phyloP scores from a whole-genome alignment of 2,888 invertebrate genomes.

The Drosophila borealis region DNA sequence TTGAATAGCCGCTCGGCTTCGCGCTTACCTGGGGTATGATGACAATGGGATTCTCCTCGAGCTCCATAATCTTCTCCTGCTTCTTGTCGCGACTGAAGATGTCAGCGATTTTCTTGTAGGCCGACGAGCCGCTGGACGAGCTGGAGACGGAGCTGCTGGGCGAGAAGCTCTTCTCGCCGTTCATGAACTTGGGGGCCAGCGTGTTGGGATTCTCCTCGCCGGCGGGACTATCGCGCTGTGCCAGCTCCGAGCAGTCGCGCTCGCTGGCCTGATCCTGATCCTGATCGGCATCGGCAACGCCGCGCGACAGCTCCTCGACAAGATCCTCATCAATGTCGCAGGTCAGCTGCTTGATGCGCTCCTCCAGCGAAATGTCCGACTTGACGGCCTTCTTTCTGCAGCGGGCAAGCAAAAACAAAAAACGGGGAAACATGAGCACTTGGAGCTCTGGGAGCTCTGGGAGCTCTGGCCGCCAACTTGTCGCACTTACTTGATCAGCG shows the following conservation, averaged over 20 bases:
- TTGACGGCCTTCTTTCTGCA: conserved; percentile 84
- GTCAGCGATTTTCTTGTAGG: conserved; percentile 87
- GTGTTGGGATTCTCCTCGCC: conserved; percentile 87
- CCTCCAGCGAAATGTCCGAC: conserved; percentile 91
- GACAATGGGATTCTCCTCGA: conserved; percentile 85
- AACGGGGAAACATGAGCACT: background rate
- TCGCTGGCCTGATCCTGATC: conserved; percentile 57
- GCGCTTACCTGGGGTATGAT: conserved; percentile 84
- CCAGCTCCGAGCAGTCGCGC: conserved; percentile 82
- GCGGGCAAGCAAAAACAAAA: background rate
- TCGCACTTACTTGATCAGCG: conserved; percentile 89
- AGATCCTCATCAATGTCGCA: conserved; percentile 92
- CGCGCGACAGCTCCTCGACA: conserved; percentile 62
- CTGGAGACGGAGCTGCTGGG: conserved; percentile 87
- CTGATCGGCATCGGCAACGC: conserved; percentile 54
- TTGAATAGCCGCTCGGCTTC: too few species aligned
- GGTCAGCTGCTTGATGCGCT: conserved; percentile 93
- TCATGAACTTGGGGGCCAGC: conserved; percentile 78
- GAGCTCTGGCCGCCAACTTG: background rate
- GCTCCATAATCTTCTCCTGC: conserved; percentile 85
- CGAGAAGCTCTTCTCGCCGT: conserved; percentile 87
- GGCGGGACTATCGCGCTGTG: conserved; percentile 88
- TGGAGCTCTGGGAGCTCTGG: background rate
- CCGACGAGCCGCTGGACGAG: conserved; percentile 87
- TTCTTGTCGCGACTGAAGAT: conserved; percentile 85